Percentiles rank a stretch among this genome's conserved stretches.
phyloP scores from a whole-genome alignment of 2,888 invertebrate species.

The Steromphala cineraria region DNA sequence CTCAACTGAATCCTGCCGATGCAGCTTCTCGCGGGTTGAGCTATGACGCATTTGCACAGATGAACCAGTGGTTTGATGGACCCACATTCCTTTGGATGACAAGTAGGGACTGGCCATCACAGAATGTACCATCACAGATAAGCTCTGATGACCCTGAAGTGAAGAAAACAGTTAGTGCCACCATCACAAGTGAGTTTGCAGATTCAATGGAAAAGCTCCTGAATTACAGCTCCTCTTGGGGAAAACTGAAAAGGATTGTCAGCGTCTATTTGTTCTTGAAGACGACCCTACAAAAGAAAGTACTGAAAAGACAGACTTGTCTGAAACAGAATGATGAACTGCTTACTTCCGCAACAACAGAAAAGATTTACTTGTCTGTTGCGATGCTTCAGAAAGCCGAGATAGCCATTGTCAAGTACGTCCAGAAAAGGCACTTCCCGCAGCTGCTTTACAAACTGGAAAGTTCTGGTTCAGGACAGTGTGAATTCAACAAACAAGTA shows the following conservation, averaged over 20 bases:
- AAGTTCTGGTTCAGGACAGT: background rate
- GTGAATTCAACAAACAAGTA: background rate
- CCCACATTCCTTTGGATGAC: background rate
- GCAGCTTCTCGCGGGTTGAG: background rate
- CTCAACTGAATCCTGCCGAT: background rate
- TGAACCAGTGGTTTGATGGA: background rate
- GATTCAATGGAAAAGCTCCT: background rate
- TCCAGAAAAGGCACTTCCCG: background rate
- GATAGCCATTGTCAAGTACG: background rate
- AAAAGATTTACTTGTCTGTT: background rate
- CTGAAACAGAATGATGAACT: too few relatives aligned
- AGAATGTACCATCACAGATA: background rate
- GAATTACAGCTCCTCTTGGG: background rate
- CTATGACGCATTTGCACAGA: background rate
- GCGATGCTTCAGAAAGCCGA: background rate
- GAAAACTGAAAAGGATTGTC: background rate
- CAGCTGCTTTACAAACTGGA: background rate
- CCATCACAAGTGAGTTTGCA: background rate
- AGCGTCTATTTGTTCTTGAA: background rate
- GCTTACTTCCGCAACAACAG: background rate
- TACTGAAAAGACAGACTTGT: too few relatives aligned
- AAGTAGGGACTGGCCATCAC: background rate
- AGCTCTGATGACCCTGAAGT: constrained; percentile 1
- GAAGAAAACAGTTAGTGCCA: background rate
- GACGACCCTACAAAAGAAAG: background rate